Conservation (phyloP, 2,797 vertebrate genomes). For the Pogoniulus pusillus region DNA sequence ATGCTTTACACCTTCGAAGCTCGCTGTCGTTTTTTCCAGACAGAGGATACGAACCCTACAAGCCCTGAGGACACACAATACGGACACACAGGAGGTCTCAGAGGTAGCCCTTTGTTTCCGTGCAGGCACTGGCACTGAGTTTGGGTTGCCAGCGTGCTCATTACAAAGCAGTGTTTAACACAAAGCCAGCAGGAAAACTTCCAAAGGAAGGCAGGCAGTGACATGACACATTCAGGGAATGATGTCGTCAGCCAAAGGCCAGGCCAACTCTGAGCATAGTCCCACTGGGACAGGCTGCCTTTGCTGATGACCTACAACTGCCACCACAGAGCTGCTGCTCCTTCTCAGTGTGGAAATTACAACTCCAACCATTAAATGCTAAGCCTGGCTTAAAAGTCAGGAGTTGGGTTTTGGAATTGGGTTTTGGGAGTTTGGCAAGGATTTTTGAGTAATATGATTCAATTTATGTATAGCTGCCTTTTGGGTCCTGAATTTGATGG, state of each 20-base stretch:
- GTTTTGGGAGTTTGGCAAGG: background rate
- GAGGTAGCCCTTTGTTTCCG: background rate
- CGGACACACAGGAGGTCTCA: background rate
- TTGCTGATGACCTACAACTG: background rate
- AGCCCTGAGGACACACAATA: background rate
- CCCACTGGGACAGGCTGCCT: background rate
- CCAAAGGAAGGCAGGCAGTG: background rate
- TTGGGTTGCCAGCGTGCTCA: background rate
- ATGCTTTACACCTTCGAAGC: background rate
- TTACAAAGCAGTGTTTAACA: background rate
- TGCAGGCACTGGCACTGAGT: background rate
- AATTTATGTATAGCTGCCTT: background rate
- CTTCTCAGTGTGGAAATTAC: fast-evolving
- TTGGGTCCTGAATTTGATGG: background rate
- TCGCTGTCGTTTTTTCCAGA: background rate
- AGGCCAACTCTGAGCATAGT: background rate
- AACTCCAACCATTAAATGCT: background rate
- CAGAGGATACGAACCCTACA: background rate
- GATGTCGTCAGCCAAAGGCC: background rate
- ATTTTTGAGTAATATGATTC: background rate
- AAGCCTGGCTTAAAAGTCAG: fast-evolving
- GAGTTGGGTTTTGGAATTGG: background rate
- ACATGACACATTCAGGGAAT: background rate
- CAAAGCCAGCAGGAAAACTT: background rate
- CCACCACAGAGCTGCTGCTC: background rate